These are phyloP conservation scores for Hesperia comma DNA, from an alignment of 2,888 invertebrate genomes.

Conservation along the genomic window DNA sequence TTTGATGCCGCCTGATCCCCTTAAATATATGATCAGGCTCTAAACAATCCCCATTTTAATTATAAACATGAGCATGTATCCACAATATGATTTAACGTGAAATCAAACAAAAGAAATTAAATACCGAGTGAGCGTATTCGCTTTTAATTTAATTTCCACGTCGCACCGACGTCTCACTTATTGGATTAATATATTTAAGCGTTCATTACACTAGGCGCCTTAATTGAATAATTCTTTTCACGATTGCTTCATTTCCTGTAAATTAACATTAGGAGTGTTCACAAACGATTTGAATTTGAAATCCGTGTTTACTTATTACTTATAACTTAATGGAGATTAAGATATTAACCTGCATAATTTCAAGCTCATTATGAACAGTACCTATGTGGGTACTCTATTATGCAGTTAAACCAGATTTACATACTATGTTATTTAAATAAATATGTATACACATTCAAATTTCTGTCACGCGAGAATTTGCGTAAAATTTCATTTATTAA, in stretches of 20 bases:
- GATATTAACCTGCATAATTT: not conserved
- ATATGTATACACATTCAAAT: constrained; percentile 5
- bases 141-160: constrained; percentile 29
- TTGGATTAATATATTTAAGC: constrained; percentile 31
- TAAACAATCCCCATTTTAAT: constrained; percentile 45
- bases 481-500: constrained; percentile 8
- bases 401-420: not conserved
- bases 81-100: constrained; percentile 28
- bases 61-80: constrained; percentile 27
- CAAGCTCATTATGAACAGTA: constrained; percentile 3
- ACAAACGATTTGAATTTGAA: constrained; percentile 15
- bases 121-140: constrained; percentile 22
- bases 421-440: constrained; percentile 5
- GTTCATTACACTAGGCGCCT: constrained; percentile 32
- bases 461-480: not conserved
- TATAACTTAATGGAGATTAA: constrained; percentile 1
- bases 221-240: constrained; percentile 32
- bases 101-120: constrained; percentile 32
- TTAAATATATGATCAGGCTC: constrained; percentile 59
- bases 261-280: not conserved
- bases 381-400: not conserved
- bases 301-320: not conserved
- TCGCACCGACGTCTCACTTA: constrained; percentile 24
- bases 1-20: constrained; percentile 66
- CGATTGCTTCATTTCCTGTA: constrained; percentile 6